Base-by-base conservation (phyloP, 2,113 vertebrate genomes). In the Emydocephalus ijimae region DNA sequence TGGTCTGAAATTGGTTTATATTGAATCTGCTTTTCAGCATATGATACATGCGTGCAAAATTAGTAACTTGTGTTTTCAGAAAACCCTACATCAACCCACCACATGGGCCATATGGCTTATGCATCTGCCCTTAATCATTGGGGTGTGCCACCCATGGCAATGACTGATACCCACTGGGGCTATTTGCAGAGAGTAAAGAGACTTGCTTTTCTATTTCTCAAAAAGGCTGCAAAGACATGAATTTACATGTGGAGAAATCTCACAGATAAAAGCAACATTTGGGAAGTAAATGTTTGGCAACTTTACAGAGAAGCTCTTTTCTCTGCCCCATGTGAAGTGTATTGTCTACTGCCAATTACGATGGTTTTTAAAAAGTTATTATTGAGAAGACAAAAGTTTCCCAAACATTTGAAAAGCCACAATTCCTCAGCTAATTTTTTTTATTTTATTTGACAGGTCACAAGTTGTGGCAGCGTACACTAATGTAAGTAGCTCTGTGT, bases 11-110 rank as follows among this genome's bases (percentile, higher is more conserved):
- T 43, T 9, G 87, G 26, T 57, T 74, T 89, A 92, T 89, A 89
- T 85, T 50, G 34, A 89, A 85, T 92, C 64, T 92, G 52, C 52
- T 81, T 92, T 89, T 48, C 64, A 85, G 64, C 52, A 50, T 88
- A 48, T 43, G 15, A 9, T 34, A 26, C 15, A 1, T 64, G 21
- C 56, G 0, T 89, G 89, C 56, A 85, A 89, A 89, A 85, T 92
- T 48, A 92, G 52, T 69, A 64, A 74, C 3, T 23, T 54, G 39
- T 57, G 1, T 24, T 26, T 85, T 59, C 26, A 14, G 26, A 57
- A 89, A 92, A 57, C 15, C 12, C 48, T 54, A 11, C 87, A 55
- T 89, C 61, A 89, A 21, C 55, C 12, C 61, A 56, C 50, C 61
- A 56, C 57, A 34, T 92, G 26, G 7, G 1, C 5, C 4, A 34